Base-by-base conservation (phyloP, 1,140 invertebrate species). In the Drosophila murphyi region DNA sequence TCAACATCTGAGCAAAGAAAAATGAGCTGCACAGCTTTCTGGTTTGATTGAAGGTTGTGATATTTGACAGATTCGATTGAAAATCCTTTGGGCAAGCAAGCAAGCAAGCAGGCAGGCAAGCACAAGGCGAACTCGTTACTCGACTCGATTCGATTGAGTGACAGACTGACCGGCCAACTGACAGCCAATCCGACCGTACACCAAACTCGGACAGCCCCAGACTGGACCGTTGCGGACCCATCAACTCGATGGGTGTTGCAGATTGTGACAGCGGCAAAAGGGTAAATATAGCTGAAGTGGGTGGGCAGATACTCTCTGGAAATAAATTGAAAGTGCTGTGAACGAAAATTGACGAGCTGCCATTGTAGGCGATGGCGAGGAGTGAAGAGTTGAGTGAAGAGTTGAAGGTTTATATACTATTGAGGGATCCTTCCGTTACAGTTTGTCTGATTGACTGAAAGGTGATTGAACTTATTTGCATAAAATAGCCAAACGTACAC, bases 31-130 rank as follows among this genome's bases (percentile, higher is more conserved):
- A 79, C 63, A 83, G 79, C 81, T 88, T 83, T 85, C 69, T 70
- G 64, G 62, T 72, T 89, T 91, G 89, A 91, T 91, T 91, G 89
- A 91, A 91, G 89, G 89, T 88, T 87, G 76, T 91, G 89, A 91
- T 91, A 89, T 91, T 91, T 91, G 89, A 91, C 89, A 91, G 85
- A 91, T 91, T 91, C 89, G 85, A 91, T 91, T 91, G 89, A 91
- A 91, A 91, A 86, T 91, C 89, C 89, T 91, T 89, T 75, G 89
- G 88, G 83, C 64, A 61, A 43, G 56, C 54, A 37, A 5, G 3
- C 32, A n/a, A 34, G 29, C 52, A 55, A 55, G 31, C 52, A 12
- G 34, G 29, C 52, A 37, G 20, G 45, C 47, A 48, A 73, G 73
- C 73, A 72, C 43, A 71, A 76, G 75, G 78, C 75, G 63, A 69